Evolutionary conservation across 2,113 vertebrate genomes (phyloP).

Genomic region (Eudyptes chrysolophus): DNA sequence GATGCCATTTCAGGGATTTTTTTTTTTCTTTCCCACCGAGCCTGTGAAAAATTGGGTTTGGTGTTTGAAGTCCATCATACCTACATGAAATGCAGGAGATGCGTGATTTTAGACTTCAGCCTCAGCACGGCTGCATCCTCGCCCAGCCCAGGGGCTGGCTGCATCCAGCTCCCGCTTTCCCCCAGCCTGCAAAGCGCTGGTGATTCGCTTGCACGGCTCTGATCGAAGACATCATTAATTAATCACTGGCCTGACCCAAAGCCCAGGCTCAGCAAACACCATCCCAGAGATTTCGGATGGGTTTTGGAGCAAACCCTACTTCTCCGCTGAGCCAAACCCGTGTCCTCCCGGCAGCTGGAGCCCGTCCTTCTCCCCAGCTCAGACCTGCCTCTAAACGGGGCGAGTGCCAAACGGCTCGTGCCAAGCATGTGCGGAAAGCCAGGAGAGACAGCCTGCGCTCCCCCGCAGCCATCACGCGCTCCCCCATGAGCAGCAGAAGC

Average conservation of each 20-base stretch:
- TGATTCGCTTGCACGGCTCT: rapidly evolving
- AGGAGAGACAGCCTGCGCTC: not conserved
- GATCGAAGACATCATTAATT: not conserved
- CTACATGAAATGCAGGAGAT: not conserved
- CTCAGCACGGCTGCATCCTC: not conserved
- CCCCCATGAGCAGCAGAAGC: not conserved
- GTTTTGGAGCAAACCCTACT: not conserved
- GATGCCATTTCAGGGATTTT: not conserved
- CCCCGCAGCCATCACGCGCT: not conserved
- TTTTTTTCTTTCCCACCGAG: not conserved
- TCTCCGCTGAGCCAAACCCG: rapidly evolving
- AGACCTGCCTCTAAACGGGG: not conserved
- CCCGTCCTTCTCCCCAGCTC: not conserved
- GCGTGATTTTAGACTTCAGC: not conserved
- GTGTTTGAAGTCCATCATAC: not conserved
- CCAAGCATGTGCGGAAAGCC: not conserved
- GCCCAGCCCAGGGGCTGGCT: not conserved
- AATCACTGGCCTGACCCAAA: not conserved
- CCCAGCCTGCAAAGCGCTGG: rapidly evolving
- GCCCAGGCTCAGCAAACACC: not conserved
- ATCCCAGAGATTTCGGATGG: not conserved
- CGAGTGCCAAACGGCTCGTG: not conserved
- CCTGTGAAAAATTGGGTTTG: not conserved
- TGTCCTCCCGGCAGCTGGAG: not conserved
- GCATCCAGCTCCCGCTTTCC: not conserved